These are phyloP conservation scores for Cyclina sinensis DNA, from an alignment of 1,140 invertebrate genomes.

Conservation along the genomic window DNA sequence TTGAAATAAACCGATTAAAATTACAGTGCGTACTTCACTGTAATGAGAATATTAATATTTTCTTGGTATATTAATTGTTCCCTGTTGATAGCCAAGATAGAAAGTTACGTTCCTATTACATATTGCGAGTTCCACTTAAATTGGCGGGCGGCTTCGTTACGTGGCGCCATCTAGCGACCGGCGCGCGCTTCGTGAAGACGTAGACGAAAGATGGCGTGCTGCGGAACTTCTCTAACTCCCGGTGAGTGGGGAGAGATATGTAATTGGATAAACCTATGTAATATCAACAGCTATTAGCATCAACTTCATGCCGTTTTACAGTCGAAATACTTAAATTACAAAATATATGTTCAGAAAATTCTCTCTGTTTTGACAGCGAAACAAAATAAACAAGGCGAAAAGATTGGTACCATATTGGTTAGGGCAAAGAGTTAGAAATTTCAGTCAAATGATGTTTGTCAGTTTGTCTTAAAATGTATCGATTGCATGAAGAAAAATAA, in stretches of 20 bases:
- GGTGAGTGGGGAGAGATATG: conserved; percentile 39
- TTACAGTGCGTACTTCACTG: conserved; percentile 47
- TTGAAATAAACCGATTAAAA: conserved; percentile 64
- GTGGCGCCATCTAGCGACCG: conserved; percentile 45
- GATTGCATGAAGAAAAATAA: conserved; percentile 44
- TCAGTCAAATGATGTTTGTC: conserved; percentile 36
- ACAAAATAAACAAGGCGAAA: conserved; percentile 58
- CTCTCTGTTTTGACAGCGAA: conserved; percentile 58
- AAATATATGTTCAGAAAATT: conserved; percentile 62
- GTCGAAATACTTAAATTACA: conserved; percentile 60
- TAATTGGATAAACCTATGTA: conserved; percentile 67
- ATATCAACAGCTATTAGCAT: conserved; percentile 67
- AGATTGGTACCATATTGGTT: conserved; percentile 56
- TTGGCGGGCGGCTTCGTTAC: conserved; percentile 55
- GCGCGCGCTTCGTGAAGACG: conserved; percentile 2
- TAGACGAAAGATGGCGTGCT: conserved; percentile 58
- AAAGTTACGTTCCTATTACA: conserved; percentile 62
- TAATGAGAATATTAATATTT: conserved; percentile 62
- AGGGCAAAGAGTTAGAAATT: not conserved
- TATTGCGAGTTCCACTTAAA: conserved; percentile 47
- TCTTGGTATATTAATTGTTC: conserved; percentile 56
- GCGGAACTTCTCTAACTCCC: conserved; percentile 35
- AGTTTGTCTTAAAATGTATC: conserved; percentile 36
- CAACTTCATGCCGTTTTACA: conserved; percentile 46
- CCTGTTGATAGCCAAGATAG: conserved; percentile 38